Percentiles rank a stretch among this genome's conserved stretches.
phyloP scores from a whole-genome alignment of 2,888 invertebrate species.

The Ophion obscuratus region DNA sequence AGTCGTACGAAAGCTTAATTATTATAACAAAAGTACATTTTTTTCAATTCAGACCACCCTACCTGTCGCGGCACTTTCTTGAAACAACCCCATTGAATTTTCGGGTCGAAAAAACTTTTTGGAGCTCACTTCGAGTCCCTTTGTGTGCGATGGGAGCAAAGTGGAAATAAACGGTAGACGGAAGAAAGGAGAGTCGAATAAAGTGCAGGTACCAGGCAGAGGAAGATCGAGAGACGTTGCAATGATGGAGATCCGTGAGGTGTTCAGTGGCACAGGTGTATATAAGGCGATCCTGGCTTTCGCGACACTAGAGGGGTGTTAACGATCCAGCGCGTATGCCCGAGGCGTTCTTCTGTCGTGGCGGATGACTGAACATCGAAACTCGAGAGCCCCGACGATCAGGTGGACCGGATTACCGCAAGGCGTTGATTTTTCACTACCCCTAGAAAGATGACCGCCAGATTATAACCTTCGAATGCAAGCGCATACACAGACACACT shows the following conservation, averaged over 20 bases:
- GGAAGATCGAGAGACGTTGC: neutral
- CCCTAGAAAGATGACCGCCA: constrained; percentile 4
- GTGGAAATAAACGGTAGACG: constrained; percentile 7
- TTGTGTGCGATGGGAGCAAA: neutral
- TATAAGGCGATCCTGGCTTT: neutral
- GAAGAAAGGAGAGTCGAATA: neutral
- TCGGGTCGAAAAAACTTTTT: no score
- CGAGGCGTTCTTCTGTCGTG: constrained; percentile 13
- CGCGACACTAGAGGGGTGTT: constrained; percentile 29
- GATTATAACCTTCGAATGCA: no score
- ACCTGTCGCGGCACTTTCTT: no score
- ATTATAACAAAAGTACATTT: no score
- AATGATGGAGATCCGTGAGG: neutral
- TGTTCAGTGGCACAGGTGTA: constrained; percentile 47
- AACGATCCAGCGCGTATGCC: constrained; percentile 37
- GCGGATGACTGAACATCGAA: constrained; percentile 27
- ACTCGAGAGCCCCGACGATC: constrained; percentile 45
- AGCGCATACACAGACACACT: no score
- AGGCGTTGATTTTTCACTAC: constrained; percentile 45
- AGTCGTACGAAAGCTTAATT: no score
- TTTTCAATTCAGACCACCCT: no score
- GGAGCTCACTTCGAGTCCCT: no score
- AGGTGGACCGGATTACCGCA: constrained; percentile 52
- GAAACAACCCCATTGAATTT: no score
- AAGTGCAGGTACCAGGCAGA: neutral